These are phyloP conservation scores for Polymixis lichenea DNA, from an alignment of 2,888 invertebrate species.

Conservation along the genomic window DNA sequence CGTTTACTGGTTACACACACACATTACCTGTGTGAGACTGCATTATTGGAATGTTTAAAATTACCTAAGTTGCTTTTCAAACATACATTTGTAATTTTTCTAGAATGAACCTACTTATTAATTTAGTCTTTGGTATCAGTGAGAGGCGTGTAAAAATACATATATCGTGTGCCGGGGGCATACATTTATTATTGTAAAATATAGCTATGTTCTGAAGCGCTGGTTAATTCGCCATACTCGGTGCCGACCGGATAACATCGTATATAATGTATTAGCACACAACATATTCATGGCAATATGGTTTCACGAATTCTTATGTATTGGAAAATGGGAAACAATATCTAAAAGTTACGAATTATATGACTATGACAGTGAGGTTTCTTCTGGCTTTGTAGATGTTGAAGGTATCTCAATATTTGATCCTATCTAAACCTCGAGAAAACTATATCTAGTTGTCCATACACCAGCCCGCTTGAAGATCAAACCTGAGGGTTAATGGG, in stretches of 20 bases:
- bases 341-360: background rate
- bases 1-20: background rate
- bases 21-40: background rate
- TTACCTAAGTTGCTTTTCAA: background rate
- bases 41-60: background rate
- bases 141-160: conserved; percentile 68
- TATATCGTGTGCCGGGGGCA: conserved; percentile 60
- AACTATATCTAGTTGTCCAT: background rate
- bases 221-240: conserved; percentile 60
- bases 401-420: background rate
- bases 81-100: background rate
- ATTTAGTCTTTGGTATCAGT: conserved; percentile 34
- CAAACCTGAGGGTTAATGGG: too few species aligned
- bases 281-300: conserved; percentile 62
- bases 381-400: background rate
- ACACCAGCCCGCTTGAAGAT: too few species aligned
- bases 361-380: background rate
- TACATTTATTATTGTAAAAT: conserved; percentile 71
- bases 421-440: too few species aligned
- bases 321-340: conserved; percentile 7
- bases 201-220: conserved; percentile 66
- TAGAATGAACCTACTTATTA: conserved; percentile 19
- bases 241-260: conserved; percentile 51
- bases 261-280: conserved; percentile 58
- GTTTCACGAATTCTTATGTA: conserved; percentile 39